Evolutionary conservation across 2,113 vertebrate species (phyloP), one percentile per base, ranked within the genome.

Genomic region (Phalacrocorax carbo): DNA sequence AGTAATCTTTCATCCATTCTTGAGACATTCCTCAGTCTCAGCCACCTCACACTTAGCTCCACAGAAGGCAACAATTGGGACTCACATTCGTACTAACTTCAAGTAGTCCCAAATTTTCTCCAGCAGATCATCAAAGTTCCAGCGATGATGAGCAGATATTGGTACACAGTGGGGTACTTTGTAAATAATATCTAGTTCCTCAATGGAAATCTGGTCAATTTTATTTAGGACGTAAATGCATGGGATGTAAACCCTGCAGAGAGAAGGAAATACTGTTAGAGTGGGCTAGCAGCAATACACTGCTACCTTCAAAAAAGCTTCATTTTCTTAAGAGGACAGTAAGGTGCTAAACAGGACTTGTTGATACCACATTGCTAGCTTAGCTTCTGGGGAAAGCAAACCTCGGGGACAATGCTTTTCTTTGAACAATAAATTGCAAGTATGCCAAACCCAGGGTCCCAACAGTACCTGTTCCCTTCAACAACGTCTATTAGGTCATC

Each of bases 201-300:
- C 99, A 46, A 99, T 99, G 70, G 99, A 99, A 97, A 99, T 99
- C 97, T 99, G 99, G 96, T 99, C 99, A 29, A 99, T 99, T 98
- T 99, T 99, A 98, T 99, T 99, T 75, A 99, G 96, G 88, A 99
- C 99, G 20, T 99, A 99, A 96, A 99, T 99, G 97, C 99, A 99
- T 0, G 99, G 99, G 96, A 99, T 99, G 98, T 99, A 99, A 86
- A 99, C 99, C 90, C 99, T 99, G 96, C 34, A 46, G 83, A 49
- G 38, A 97, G 64, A 57, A 95, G 44, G 76, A 57, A 82, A 91
- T 13, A n/a, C 19, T 6, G 7, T 77, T 49, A 88, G 4, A 77
- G 38, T n/a, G 76, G 69, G 30, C n/a, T 19, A 34, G 57, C 36
- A 84, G 77, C 68, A 60, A 38, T 7, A 42, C 2, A 1, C 46